These are phyloP conservation scores for Stenichneumon culpator DNA, from an alignment of 2,888 invertebrate species.

Conservation along the genomic window DNA sequence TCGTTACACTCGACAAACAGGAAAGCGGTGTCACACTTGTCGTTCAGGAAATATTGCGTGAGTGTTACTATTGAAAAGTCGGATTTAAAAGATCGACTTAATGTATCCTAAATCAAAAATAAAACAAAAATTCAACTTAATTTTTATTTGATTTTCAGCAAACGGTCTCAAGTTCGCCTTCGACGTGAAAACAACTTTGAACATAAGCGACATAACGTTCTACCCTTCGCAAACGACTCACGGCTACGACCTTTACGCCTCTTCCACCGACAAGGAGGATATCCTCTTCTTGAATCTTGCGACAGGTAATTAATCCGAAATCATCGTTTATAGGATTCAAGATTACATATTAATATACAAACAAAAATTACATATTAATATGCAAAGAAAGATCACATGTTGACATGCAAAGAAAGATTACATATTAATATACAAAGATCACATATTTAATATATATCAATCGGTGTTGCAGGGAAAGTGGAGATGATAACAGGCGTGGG, in stretches of 20 bases:
- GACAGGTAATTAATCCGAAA: slow-evolving; percentile 86
- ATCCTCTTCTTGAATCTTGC: slow-evolving; percentile 90
- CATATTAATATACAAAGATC: too few species aligned
- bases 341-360: neutral
- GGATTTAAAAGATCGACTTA: neutral
- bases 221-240: slow-evolving; percentile 90
- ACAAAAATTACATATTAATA: neutral
- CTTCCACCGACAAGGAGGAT: slow-evolving; percentile 90
- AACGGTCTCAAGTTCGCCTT: slow-evolving; percentile 89
- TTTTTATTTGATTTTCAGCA: slow-evolving; percentile 82
- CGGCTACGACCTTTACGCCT: slow-evolving; percentile 91
- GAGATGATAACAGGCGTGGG: slow-evolving; percentile 92
- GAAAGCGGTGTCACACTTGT: slow-evolving; percentile 87
- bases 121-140: neutral
- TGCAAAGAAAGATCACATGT: neutral
- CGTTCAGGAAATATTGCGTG: slow-evolving; percentile 89
- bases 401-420: too few species aligned
- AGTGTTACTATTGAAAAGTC: slow-evolving; percentile 70
- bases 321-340: neutral
- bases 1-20: slow-evolving; percentile 89
- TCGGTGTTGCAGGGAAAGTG: slow-evolving; percentile 88
- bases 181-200: slow-evolving; percentile 91
- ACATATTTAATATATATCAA: neutral
- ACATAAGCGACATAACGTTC: slow-evolving; percentile 91
- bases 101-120: neutral